phyloP scores from a whole-genome alignment of 2,797 vertebrate genomes.

The Aldrovandia affinis region DNA sequence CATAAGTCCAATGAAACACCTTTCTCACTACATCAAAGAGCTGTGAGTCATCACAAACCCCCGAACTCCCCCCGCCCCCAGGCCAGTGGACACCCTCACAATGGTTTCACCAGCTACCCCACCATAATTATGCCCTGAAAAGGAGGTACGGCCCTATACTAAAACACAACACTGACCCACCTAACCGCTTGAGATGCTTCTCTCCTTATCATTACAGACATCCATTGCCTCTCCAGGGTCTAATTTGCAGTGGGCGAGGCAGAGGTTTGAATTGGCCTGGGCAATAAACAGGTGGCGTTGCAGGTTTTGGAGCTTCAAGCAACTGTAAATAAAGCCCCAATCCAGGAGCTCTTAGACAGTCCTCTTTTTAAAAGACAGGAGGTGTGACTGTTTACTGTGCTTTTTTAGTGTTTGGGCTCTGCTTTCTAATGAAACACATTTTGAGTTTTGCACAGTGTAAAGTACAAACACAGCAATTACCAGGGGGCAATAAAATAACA shows the following conservation, averaged over 20 bases:
- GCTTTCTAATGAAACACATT: not conserved
- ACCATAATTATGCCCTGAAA: not conserved
- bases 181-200: not conserved
- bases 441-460: not conserved
- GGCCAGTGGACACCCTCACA: not conserved
- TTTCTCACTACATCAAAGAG: not conserved
- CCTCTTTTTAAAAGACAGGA: not conserved
- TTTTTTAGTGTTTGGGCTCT: not conserved
- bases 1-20: not conserved
- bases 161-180: constrained; percentile 15
- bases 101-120: not conserved
- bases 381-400: not conserved
- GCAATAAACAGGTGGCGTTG: constrained; percentile 43
- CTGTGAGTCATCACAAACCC: not conserved
- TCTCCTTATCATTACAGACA: constrained; percentile 24
- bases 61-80: not conserved
- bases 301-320: constrained; percentile 24
- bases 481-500: not conserved
- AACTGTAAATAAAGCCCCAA: not conserved
- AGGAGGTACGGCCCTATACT: not conserved
- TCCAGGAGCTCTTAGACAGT: not conserved
- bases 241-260: constrained; percentile 41
- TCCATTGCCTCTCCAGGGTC: constrained; percentile 3
- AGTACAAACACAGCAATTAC: constrained; percentile 9
- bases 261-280: constrained; percentile 34